Evolutionary conservation across 1,140 invertebrate species (phyloP), one percentile per base, ranked within the genome.

Genomic region (Papilio glaucus): DNA sequence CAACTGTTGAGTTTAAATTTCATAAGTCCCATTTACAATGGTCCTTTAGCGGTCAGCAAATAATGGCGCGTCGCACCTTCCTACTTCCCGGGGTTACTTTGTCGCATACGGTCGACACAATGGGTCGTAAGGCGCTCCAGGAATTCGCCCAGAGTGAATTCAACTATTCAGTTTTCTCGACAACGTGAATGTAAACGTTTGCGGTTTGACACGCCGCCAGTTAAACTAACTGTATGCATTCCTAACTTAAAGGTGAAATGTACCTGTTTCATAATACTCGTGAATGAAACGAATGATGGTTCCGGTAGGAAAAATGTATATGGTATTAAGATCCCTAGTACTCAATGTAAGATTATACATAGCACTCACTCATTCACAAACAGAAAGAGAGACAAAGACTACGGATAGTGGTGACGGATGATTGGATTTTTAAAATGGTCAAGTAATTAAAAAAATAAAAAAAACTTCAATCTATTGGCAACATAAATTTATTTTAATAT

Each of bases 131-230:
- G 84, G 80, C 79, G 74, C 72, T 74, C 78, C 63, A 76, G 77
- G 81, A 86, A 85, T 87, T 84, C 73, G 74, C 80, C 72, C 81
- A 78, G 79, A 89, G 83, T 89, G 85, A 88, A 86, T 90, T 86
- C 81, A 90, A 86, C 79, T 87, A 86, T 89, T 88, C 81, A 85
- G 81, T 89, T 89, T 88, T 75, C 85, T 71, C 65, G 78, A 74
- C 78, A 79, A 78, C 73, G 76, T 81, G 81, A 82, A 75, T 74
- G 71, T 65, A 65, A 77, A 72, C 53, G 62, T 72, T 78, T 84
- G 82, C 70, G 82, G 81, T 84, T 71, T 76, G 49, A 75, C 68
- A 53, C 61, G 41, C 42, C 73, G 33, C 61, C 68, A 42, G 68
- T 78, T 75, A 70, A 72, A 73, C 62, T 75, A 78, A 75, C 74